A percentile compares a stretch with the other conserved stretches of the same genome.
These are phyloP conservation scores for Parasteatoda lunata DNA, from an alignment of 2,888 invertebrate genomes.

Conservation along the genomic window DNA sequence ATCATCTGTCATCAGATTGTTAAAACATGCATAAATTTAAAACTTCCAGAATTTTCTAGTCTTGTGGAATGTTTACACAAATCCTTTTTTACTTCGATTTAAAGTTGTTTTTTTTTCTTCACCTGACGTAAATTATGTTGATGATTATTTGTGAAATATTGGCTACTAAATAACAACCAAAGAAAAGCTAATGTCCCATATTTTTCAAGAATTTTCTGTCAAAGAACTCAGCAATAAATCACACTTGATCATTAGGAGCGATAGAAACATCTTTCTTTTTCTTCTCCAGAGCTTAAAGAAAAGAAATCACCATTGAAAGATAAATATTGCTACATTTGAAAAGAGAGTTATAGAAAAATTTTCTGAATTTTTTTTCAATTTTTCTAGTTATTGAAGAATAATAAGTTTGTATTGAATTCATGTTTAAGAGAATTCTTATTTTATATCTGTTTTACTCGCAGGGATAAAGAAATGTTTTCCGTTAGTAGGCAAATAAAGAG, in stretches of 20 bases:
- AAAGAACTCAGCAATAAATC: slow-evolving; percentile 34
- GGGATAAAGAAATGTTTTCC: no score
- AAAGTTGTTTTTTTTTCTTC: not conserved
- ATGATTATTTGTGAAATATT: slow-evolving; percentile 17
- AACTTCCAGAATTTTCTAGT: not conserved
- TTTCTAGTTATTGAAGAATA: no score
- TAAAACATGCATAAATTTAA: not conserved
- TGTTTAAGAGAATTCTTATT: no score
- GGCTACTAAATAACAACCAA: slow-evolving; percentile 23
- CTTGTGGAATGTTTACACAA: not conserved
- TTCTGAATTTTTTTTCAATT: no score
- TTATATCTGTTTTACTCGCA: no score
- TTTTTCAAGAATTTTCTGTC: slow-evolving; percentile 50
- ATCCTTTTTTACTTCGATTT: not conserved
- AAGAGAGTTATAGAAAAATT: not conserved
- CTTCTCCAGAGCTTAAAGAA: slow-evolving; percentile 34
- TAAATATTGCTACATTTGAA: not conserved
- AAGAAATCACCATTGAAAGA: slow-evolving; percentile 3
- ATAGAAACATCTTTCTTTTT: slow-evolving; percentile 53
- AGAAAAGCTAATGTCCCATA: slow-evolving; percentile 40
- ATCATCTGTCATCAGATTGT: not conserved
- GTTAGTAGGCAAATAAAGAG: no score
- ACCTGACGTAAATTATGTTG: slow-evolving; percentile 33
- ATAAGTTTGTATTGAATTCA: no score
- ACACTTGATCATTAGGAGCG: slow-evolving; percentile 51